Conservation (phyloP, 2,888 invertebrate species). For the Ophion ventricosus region DNA sequence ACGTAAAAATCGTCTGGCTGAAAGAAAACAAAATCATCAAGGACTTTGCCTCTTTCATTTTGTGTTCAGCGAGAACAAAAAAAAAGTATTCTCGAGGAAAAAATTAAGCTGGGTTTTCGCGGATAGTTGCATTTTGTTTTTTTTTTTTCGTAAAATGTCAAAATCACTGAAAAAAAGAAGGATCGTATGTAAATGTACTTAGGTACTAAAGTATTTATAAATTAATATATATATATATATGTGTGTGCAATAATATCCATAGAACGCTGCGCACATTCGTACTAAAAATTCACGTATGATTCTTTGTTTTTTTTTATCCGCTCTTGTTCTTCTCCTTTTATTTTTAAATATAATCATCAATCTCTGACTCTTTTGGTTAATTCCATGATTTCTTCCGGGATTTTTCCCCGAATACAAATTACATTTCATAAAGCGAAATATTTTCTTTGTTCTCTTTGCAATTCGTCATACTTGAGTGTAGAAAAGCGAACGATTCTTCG, state of each 20-base stretch:
- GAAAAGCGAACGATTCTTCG: conserved; percentile 50
- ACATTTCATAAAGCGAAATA: conserved; percentile 5
- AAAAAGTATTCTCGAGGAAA: conserved; percentile 12
- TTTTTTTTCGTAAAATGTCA: conserved; percentile 25
- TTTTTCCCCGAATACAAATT: conserved; percentile 9
- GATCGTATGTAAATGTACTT: conserved; percentile 38
- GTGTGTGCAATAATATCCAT: conserved; percentile 46
- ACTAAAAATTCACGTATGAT: conserved; percentile 7
- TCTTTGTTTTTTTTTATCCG: background rate
- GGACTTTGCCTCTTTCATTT: background rate
- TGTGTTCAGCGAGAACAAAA: background rate
- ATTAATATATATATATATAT: conserved; percentile 45
- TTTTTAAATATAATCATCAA: background rate
- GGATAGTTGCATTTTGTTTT: background rate
- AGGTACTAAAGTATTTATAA: conserved; percentile 56
- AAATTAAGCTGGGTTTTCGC: background rate
- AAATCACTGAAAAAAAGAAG: conserved; percentile 5
- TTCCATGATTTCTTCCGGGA: conserved; percentile 18
- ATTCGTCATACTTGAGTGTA: conserved; percentile 51
- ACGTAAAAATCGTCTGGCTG: background rate
- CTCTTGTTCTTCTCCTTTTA: background rate
- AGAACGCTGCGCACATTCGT: conserved; percentile 30
- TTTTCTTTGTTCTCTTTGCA: conserved; percentile 19
- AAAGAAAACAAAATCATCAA: background rate
- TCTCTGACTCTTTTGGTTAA: background rate